Evolutionary conservation across 2,113 vertebrate genomes (phyloP).

Genomic region (Caranx ignobilis): DNA sequence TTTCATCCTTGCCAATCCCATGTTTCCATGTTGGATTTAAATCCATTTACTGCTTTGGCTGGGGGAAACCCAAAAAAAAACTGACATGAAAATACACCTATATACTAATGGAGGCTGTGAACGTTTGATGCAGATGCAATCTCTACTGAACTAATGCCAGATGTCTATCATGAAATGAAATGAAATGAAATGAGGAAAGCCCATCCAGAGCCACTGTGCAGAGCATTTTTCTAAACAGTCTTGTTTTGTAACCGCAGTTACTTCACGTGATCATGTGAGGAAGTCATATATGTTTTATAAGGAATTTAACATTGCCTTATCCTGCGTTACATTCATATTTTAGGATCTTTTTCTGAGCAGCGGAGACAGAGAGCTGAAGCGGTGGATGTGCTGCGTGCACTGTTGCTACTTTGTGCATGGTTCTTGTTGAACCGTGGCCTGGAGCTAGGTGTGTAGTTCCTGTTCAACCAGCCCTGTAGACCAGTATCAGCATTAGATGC

Average conservation of each 20-base stretch:
- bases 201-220: neutral
- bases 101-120: slow-evolving; percentile 42
- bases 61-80: slow-evolving; percentile 52
- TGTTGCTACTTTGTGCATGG: slow-evolving; percentile 28
- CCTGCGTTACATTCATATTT: slow-evolving; percentile 35
- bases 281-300: neutral
- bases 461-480: slow-evolving; percentile 56
- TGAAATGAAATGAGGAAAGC: neutral
- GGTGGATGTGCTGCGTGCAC: slow-evolving; percentile 10
- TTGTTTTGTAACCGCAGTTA: neutral
- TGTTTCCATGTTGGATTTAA: slow-evolving; percentile 73
- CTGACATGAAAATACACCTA: slow-evolving; percentile 64
- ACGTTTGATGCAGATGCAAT: slow-evolving; percentile 50
- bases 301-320: slow-evolving; percentile 5
- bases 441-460: slow-evolving; percentile 52
- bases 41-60: slow-evolving; percentile 69
- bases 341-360: slow-evolving; percentile 5
- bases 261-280: neutral
- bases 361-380: slow-evolving; percentile 21
- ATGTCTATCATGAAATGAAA: neutral
- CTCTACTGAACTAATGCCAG: slow-evolving; percentile 7
- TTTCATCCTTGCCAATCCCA: slow-evolving; percentile 75
- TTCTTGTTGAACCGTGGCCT: slow-evolving; percentile 54
- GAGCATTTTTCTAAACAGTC: neutral
- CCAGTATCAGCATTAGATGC: slow-evolving; percentile 42